Percentiles rank a stretch among this genome's conserved stretches.
Evolutionary conservation across 1,140 invertebrate species (phyloP).

Genomic region (Lepidurus apus): DNA sequence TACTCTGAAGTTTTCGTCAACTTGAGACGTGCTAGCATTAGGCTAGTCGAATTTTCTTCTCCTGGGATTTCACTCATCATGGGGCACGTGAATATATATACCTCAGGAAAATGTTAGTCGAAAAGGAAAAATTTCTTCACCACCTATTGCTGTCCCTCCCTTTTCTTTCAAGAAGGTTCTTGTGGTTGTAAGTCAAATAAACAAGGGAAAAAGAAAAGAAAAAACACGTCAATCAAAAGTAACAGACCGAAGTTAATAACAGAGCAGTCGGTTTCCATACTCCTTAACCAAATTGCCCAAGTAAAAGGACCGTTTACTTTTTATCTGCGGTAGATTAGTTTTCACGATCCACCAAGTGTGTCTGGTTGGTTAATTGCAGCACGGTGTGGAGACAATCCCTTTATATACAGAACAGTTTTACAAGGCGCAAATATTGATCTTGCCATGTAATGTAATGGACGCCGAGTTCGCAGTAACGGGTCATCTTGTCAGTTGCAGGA

Average conservation of each 20-base stretch:
- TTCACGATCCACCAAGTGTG: not conserved
- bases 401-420: not conserved
- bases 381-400: not conserved
- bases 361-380: not conserved
- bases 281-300: conserved; percentile 1
- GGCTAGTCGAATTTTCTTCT: too few relatives aligned
- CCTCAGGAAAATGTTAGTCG: too few relatives aligned
- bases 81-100: too few relatives aligned
- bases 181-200: not conserved
- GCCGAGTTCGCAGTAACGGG: conserved; percentile 9
- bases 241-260: not conserved
- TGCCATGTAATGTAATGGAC: not conserved
- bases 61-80: too few relatives aligned
- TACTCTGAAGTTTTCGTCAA: too few relatives aligned
- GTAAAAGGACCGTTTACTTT: not conserved
- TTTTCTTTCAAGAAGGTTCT: not conserved
- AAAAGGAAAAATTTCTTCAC: too few relatives aligned
- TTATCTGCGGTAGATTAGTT: not conserved
- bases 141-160: too few relatives aligned
- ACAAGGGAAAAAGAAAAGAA: not conserved
- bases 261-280: not conserved
- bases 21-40: too few relatives aligned
- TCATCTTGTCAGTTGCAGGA: not conserved
- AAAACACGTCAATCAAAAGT: not conserved
- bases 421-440: not conserved